These are phyloP conservation scores for Dicyrtoma fusca DNA, from an alignment of 2,888 invertebrate species.

Conservation along the genomic window DNA sequence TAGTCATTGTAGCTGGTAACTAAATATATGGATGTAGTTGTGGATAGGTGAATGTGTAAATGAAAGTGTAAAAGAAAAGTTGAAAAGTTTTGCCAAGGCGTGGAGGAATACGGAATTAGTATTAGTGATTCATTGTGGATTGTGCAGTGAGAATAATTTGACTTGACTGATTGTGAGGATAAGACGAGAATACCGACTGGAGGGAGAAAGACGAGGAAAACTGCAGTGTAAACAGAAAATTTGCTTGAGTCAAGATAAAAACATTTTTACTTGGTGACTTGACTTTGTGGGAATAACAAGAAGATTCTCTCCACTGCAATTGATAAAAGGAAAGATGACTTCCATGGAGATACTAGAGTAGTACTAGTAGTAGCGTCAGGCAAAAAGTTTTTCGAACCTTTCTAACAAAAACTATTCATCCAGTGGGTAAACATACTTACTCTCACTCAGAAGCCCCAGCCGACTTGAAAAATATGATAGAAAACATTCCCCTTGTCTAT, in stretches of 20 bases:
- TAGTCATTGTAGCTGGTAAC: no score
- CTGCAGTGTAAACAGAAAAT: constrained; percentile 26
- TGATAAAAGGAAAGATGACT: not conserved
- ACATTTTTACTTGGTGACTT: constrained; percentile 11
- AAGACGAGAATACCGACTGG: not conserved
- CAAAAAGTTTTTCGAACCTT: not conserved
- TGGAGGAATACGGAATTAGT: not conserved
- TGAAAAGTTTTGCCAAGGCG: not conserved
- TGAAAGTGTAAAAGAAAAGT: no score
- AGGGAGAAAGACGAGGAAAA: constrained; percentile 8
- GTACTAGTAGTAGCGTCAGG: no score
- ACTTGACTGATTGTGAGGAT: not conserved
- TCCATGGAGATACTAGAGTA: not conserved
- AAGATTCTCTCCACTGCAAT: not conserved
- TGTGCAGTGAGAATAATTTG: constrained; percentile 10
- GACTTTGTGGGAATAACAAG: no score
- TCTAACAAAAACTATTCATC: not conserved
- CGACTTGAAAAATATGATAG: no score
- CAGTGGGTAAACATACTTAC: not conserved
- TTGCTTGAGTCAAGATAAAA: constrained; percentile 12
- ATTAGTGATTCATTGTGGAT: constrained; percentile 1
- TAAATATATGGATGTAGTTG: no score
- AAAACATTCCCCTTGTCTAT: no score
- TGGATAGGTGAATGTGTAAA: no score
- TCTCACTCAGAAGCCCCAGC: no score